Base-by-base conservation (phyloP, 2,888 invertebrate genomes). In the Lottia gigantea region DNA sequence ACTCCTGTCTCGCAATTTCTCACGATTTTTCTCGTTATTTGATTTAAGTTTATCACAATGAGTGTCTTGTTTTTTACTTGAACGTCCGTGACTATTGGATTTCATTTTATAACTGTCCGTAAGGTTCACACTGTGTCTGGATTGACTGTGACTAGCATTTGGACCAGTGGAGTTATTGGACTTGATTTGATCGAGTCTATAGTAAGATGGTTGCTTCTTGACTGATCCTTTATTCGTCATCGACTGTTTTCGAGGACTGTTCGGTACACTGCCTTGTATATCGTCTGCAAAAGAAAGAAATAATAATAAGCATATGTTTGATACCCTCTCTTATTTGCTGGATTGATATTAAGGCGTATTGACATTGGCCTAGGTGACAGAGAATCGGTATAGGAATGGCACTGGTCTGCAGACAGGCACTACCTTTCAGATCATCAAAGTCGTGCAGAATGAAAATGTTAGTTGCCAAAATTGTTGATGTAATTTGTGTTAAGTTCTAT, bases 41-140 rank as follows among this genome's bases (percentile, higher is more conserved):
- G 40, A 40, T 40, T 40, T 40, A 40, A 40, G 40, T 40, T 40
- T 40, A 11, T 40, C 40, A 40, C 40, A 40, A 40, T 40, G 40
- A 40, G 40, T 40, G 40, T 40, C 40, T 55, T 19, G 11, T 14
- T 55, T 55, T 55, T 23, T 23, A 55, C 14, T 12, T 23, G 55
- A 23, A 23, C 19, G 12, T 55, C 55, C 1, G 12, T 55, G 19
- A 23, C 55, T 15, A 19, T 23, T 55, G 1, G 55, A 11, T 14
- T 55, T 55, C 19, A 55, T 55, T 55, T 55, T 55, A 23, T 23
- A 55, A 55, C 55, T 55, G 23, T 55, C 55, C 23, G 55, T 55
- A 3, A 23, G 12, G 23, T 55, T 55, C 55, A 55, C 55, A 23
- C 23, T 55, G 23, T 11, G 55, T 19, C 55, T 55, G 19, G 55